These are phyloP conservation scores for Syngnathus scovelli DNA, from an alignment of 2,113 vertebrate genomes.

Conservation along the genomic window DNA sequence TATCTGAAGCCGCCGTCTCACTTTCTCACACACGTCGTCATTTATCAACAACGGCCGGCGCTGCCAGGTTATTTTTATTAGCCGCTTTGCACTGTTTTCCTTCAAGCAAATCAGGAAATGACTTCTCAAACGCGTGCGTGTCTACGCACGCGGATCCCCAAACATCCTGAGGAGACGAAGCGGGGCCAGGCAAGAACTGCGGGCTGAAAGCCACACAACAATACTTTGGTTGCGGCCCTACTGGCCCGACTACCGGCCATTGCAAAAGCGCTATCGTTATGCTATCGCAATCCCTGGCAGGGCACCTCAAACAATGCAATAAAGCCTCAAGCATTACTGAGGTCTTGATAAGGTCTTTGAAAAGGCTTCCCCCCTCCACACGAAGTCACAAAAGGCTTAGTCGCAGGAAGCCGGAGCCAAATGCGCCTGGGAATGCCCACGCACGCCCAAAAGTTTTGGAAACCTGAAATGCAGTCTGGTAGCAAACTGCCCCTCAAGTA, in stretches of 20 bases:
- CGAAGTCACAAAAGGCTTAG: slow-evolving; percentile 22
- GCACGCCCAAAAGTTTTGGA: background rate
- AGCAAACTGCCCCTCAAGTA: too few species aligned
- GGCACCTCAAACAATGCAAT: slow-evolving; percentile 54
- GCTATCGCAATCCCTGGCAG: slow-evolving; percentile 51
- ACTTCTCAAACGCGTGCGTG: slow-evolving; percentile 50
- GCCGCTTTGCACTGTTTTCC: slow-evolving; percentile 52
- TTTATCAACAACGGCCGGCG: slow-evolving; percentile 27
- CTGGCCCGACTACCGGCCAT: slow-evolving; percentile 59
- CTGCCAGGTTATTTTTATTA: slow-evolving; percentile 33
- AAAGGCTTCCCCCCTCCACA: slow-evolving; percentile 14
- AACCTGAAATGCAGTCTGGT: background rate
- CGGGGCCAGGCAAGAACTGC: slow-evolving; percentile 55
- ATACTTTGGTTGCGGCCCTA: slow-evolving; percentile 46
- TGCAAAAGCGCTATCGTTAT: slow-evolving; percentile 46
- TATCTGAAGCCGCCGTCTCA: slow-evolving; percentile 18
- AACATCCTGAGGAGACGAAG: slow-evolving; percentile 70
- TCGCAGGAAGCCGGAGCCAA: slow-evolving; percentile 45
- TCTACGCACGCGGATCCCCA: slow-evolving; percentile 40
- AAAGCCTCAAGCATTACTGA: slow-evolving; percentile 33
- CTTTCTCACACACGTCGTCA: slow-evolving; percentile 36
- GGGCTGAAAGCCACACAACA: slow-evolving; percentile 59
- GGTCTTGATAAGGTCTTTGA: slow-evolving; percentile 55
- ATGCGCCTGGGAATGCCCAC: background rate
- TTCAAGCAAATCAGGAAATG: slow-evolving; percentile 63